A percentile compares a stretch with the other conserved stretches of the same genome.
Conservation (phyloP, 2,113 vertebrate genomes). For the Uria aalge region DNA sequence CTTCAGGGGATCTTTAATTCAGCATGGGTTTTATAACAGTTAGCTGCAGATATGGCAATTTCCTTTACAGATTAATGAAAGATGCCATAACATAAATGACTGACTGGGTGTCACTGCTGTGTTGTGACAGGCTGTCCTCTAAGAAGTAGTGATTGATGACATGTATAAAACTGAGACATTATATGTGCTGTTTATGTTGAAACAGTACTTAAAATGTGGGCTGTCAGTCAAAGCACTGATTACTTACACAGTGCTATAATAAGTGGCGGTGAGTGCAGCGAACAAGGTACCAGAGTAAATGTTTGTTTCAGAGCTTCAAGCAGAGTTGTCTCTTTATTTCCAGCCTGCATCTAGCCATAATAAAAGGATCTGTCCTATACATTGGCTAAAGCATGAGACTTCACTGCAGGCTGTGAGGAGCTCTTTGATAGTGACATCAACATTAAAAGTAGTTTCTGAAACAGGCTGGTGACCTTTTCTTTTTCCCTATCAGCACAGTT, state of each 20-base stretch:
- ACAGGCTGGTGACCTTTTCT: not conserved
- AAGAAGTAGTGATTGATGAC: slow-evolving; percentile 31
- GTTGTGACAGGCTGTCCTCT: slow-evolving; percentile 55
- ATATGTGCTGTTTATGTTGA: slow-evolving; percentile 34
- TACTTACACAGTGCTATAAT: not conserved
- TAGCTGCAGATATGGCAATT: not conserved
- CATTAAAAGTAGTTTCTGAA: not conserved
- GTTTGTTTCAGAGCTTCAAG: not conserved
- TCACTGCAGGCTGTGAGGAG: not conserved
- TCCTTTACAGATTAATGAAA: slow-evolving; percentile 4
- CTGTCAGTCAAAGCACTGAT: slow-evolving; percentile 54
- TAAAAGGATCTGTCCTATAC: not conserved
- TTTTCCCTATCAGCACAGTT: not conserved
- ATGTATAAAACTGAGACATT: slow-evolving; percentile 14
- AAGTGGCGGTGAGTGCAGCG: not conserved
- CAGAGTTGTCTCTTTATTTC: not conserved
- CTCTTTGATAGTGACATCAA: not conserved
- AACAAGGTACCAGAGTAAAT: not conserved
- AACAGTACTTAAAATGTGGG: not conserved
- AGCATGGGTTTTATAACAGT: not conserved
- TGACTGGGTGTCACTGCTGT: slow-evolving; percentile 30
- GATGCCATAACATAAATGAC: not conserved
- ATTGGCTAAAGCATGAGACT: not conserved
- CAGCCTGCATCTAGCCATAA: not conserved
- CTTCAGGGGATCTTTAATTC: not conserved